Percentiles rank a stretch among this genome's conserved stretches.
These are phyloP conservation scores for Platalea minor DNA, from an alignment of 2,797 vertebrate species.

Conservation along the genomic window DNA sequence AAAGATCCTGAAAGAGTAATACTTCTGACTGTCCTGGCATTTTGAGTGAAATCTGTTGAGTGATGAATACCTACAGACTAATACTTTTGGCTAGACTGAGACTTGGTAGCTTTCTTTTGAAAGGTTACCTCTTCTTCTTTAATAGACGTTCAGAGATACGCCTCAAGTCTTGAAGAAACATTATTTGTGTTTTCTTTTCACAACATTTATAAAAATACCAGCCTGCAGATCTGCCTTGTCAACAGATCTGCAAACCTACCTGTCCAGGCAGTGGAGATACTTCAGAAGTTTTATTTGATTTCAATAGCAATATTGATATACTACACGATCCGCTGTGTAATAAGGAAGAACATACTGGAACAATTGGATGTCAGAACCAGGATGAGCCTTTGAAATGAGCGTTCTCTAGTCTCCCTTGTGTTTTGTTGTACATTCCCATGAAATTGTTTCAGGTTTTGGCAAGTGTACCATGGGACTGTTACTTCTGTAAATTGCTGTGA, in stretches of 20 bases:
- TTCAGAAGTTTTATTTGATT: background rate
- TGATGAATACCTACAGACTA: background rate
- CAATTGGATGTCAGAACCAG: background rate
- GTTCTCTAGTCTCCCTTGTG: background rate
- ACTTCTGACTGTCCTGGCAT: background rate
- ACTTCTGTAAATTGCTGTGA: background rate
- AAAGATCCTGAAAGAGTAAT: background rate
- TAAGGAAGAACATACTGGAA: background rate
- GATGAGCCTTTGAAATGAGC: background rate
- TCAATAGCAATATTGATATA: background rate
- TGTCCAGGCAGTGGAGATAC: background rate
- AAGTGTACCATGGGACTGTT: background rate
- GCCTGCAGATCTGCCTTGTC: background rate
- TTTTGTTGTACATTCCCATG: background rate
- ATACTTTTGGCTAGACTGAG: background rate
- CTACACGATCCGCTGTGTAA: background rate
- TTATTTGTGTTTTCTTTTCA: background rate
- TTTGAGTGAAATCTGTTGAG: background rate
- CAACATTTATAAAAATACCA: background rate
- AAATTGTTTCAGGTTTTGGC: background rate
- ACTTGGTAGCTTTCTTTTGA: background rate
- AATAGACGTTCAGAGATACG: background rate
- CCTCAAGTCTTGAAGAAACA: background rate
- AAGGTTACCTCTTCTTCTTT: background rate
- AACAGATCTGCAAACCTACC: background rate